These are phyloP conservation scores for Bombus difficillimus DNA, from an alignment of 1,140 invertebrate genomes.

Conservation along the genomic window DNA sequence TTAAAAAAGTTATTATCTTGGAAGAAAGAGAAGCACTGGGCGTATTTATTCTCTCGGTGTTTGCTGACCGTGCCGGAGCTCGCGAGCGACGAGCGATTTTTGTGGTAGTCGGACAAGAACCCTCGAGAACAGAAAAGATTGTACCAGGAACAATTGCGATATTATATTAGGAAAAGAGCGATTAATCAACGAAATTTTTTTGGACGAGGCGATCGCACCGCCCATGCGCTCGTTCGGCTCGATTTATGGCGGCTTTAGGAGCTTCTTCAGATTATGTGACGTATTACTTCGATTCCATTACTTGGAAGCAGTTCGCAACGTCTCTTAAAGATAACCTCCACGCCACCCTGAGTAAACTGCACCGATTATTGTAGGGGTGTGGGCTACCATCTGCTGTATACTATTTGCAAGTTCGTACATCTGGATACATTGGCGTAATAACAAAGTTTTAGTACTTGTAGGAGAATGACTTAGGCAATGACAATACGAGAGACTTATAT, in stretches of 20 bases:
- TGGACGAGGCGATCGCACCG: too few relatives aligned
- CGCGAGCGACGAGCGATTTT: neutral
- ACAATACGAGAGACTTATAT: too few relatives aligned
- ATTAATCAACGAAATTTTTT: constrained; percentile 12
- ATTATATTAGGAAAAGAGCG: neutral
- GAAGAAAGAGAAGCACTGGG: constrained; percentile 13
- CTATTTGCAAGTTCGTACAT: constrained; percentile 61
- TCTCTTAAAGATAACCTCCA: constrained; percentile 44
- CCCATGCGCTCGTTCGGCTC: neutral
- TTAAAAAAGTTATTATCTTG: constrained; percentile 64
- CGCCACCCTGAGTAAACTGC: constrained; percentile 50
- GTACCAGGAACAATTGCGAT: neutral
- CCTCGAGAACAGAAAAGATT: neutral
- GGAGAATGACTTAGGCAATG: neutral
- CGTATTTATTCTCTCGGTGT: constrained; percentile 46
- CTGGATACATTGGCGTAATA: constrained; percentile 49
- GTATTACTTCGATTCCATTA: constrained; percentile 39
- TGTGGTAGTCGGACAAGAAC: neutral
- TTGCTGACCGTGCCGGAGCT: constrained; percentile 24
- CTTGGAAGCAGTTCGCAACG: constrained; percentile 14
- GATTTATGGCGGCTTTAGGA: neutral
- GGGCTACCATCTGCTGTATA: constrained; percentile 61
- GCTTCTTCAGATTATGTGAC: neutral
- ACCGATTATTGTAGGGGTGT: constrained; percentile 58
- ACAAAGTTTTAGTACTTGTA: neutral